Evolutionary conservation across 2,113 vertebrate genomes (phyloP), one percentile per base, ranked within the genome.

Genomic region (Notothenia rossii): DNA sequence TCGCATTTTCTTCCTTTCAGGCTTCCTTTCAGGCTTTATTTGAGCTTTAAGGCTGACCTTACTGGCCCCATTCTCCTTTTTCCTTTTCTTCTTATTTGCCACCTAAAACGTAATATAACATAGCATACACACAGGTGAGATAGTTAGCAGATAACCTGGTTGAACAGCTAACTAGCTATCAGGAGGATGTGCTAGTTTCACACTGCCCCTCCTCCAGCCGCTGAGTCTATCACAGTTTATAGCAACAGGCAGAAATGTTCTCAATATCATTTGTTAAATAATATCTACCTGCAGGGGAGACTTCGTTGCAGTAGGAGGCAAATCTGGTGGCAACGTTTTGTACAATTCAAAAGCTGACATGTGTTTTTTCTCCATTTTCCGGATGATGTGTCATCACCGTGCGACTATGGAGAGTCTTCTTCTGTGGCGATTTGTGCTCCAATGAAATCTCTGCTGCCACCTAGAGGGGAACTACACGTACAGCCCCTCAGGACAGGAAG

Each of bases 331-430:
- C 10, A 94, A 0, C 3, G 79, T 83, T 40, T 93, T 82, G 87
- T 95, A 96, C 45, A 93, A 61, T 18, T 85, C 84, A 83, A 95
- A 94, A 0, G 95, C 95, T 1, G 95, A 95, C 94, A 94, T 91
- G 86, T 87, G 92, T 94, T 89, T 90, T 43, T 75, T 79, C 77
- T 94, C 94, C 95, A 95, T 95, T 78, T 88, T 87, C n/a, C 20
- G 12, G 1, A 1, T 0, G 0, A 0, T 0, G 48, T 20, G 84
- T 90, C 86, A 90, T 88, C 84, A 85, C 15, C 4, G 29, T 14
- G 91, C 79, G 90, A 87, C 87, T 0, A 49, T 1, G 0, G 2
- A 2, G 4, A 0, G 2, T 54, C 61, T 82, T 79, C 81, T 86
- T 81, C 64, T 70, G 11, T 45, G 0, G 15, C 4, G 10, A 5